Percentiles rank a stretch among this genome's conserved stretches.
Evolutionary conservation across 2,113 vertebrate genomes (phyloP).

Genomic region (Rynchops niger): DNA sequence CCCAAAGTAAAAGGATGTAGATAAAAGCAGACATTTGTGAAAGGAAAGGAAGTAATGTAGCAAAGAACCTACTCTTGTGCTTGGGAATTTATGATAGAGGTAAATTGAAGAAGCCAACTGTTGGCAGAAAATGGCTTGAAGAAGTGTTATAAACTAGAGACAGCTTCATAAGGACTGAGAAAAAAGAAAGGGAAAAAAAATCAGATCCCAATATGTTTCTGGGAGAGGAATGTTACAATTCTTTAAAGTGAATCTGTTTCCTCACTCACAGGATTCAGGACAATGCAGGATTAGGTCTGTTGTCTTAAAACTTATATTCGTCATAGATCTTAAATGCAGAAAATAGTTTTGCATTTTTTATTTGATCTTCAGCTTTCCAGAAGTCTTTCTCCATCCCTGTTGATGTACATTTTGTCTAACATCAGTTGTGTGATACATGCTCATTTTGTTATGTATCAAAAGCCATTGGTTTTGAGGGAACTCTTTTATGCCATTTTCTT

Average conservation of each 20-base stretch:
- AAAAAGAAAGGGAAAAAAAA: neutral
- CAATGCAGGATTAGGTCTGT: neutral
- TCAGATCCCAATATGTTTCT: neutral
- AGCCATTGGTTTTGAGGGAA: neutral
- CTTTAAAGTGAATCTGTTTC: neutral
- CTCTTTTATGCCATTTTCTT: neutral
- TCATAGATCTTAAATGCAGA: neutral
- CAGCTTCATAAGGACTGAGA: neutral
- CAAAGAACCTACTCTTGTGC: neutral
- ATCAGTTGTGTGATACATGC: neutral
- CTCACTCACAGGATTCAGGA: neutral
- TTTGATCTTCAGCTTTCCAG: neutral
- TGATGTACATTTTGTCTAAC: neutral
- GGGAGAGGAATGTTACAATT: neutral
- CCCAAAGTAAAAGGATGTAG: neutral
- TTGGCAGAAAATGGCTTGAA: neutral
- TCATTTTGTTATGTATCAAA: neutral
- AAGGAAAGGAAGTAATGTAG: neutral
- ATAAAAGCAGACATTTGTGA: neutral
- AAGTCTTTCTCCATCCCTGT: neutral
- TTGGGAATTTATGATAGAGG: neutral
- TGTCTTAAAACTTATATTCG: neutral
- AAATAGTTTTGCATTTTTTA: neutral
- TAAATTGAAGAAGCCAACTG: neutral
- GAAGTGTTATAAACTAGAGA: neutral